Base-by-base conservation (phyloP, 1,140 invertebrate genomes). In the Holotrichia oblita region DNA sequence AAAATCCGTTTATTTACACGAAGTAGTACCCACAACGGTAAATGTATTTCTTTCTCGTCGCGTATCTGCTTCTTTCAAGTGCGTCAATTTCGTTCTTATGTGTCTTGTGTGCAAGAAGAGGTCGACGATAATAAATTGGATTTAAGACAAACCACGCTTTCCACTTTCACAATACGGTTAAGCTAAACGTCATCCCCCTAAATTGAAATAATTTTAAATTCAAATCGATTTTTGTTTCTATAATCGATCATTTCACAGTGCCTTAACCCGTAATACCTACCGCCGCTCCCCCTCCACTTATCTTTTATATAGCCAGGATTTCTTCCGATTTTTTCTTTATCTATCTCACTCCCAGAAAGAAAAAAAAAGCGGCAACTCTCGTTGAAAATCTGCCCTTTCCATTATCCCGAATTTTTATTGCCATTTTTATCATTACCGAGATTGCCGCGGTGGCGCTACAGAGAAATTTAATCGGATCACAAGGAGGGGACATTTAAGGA, bases 341-440 rank as follows among this genome's bases (percentile, higher is more conserved):
- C 61, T 69, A 22, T 24, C 61, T 17, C 22, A 14, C 61, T 69
- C 27, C 9, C 22, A 10, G 44, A 17, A 6, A 17, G 7, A 48
- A 48, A 14, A 48, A 17, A n/a, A n/a, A n/a, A n/a, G n/a, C 61
- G 14, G 72, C 9, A 27, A 10, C 40, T 79, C 80, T 80, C 79
- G 79, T 77, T 74, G 77, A 77, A 77, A 55, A 80, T 80, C 80
- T 78, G 77, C 77, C 79, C 80, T 73, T 80, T 80, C 83, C 82
- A 85, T 85, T 85, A 84, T 85, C 84, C 84, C 82, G 85, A 85
- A 85, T 86, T 85, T 86, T 86, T 85, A 86, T 86, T 85, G 83
- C 84, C 83, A 84, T 85, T 86, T 85, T 84, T 85, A 85, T 85
- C 84, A 86, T 86, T 85, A 86, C 84, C 73, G 83, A 85, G 84